Conservation (phyloP, 2,888 invertebrate genomes). For the Hypomecis atomaria region DNA sequence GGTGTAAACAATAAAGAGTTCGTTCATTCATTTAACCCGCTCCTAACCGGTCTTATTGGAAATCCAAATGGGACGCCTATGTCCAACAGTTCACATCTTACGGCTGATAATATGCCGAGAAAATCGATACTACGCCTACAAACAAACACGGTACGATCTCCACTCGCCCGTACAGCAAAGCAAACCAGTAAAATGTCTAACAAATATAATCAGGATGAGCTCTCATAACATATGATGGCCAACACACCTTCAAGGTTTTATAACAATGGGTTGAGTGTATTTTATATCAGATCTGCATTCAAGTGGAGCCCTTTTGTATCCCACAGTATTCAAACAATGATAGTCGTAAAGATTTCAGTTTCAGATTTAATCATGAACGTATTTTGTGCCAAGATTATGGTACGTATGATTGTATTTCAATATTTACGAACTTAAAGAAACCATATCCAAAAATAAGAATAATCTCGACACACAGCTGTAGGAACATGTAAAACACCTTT, state of each 20-base stretch:
- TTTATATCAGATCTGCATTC: slow-evolving; percentile 17
- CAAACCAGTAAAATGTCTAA: slow-evolving; percentile 4
- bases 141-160: too few species aligned
- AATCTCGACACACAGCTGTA: slow-evolving; percentile 55
- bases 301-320: slow-evolving; percentile 1
- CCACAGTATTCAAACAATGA: background rate
- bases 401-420: background rate
- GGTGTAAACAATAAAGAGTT: too few species aligned
- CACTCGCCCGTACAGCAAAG: background rate
- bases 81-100: too few species aligned
- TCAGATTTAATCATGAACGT: background rate
- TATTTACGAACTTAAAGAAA: background rate
- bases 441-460: slow-evolving; percentile 42
- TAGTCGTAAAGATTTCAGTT: background rate
- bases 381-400: background rate
- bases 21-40: too few species aligned
- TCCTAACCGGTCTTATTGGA: too few species aligned
- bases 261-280: slow-evolving; percentile 9
- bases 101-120: too few species aligned
- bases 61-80: too few species aligned
- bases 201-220: background rate
- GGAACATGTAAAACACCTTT: slow-evolving; percentile 34
- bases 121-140: too few species aligned
- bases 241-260: slow-evolving; percentile 1
- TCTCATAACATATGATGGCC: slow-evolving; percentile 7